phyloP scores from a whole-genome alignment of 2,797 vertebrate species.

The Crenichthys baileyi region DNA sequence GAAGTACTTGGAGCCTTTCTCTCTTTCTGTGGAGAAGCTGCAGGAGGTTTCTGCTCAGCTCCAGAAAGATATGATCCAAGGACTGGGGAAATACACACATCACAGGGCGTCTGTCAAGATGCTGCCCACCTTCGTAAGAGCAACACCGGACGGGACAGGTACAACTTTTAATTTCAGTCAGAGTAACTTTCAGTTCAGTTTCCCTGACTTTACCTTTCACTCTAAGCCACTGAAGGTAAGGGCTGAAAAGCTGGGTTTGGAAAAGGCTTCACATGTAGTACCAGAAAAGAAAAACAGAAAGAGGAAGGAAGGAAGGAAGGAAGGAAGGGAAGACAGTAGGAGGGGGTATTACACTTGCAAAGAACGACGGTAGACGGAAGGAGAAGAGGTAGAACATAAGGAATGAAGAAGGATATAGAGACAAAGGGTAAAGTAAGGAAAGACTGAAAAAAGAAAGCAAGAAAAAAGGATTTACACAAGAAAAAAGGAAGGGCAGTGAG shows the following conservation, averaged over 20 bases:
- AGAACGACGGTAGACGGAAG: too few species aligned
- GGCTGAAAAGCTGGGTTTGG: too few species aligned
- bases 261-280: not conserved
- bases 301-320: not conserved
- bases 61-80: slow-evolving; percentile 70
- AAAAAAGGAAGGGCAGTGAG: not conserved
- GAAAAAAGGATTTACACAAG: not conserved
- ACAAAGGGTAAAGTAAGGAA: not conserved
- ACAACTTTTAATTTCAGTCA: not conserved
- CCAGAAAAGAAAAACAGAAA: not conserved
- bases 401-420: not conserved
- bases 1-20: slow-evolving; percentile 69
- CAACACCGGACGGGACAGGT: slow-evolving; percentile 87
- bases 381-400: not conserved
- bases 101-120: slow-evolving; percentile 77
- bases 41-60: slow-evolving; percentile 73
- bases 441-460: not conserved
- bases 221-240: too few species aligned
- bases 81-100: slow-evolving; percentile 70
- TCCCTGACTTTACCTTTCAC: too few species aligned
- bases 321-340: not conserved
- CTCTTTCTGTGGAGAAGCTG: slow-evolving; percentile 70
- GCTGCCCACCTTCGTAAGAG: slow-evolving; percentile 86
- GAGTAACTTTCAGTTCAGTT: too few species aligned
- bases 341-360: too few species aligned